Conservation (phyloP, 2,113 vertebrate genomes). For the Arenaria interpres region DNA sequence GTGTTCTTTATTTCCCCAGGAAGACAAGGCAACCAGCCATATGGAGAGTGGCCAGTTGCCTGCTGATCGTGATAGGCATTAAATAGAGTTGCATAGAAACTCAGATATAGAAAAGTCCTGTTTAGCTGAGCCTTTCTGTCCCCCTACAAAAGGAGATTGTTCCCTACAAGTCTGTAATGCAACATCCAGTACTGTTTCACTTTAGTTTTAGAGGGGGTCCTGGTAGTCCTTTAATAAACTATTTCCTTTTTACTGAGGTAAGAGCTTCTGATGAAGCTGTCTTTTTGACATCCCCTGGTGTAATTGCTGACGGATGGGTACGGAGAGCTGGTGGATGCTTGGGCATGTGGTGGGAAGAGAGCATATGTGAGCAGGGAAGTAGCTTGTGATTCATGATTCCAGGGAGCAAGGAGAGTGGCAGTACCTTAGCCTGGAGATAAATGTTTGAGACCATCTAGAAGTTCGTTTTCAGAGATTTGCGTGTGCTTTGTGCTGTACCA, state of each 20-base stretch:
- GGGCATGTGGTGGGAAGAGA: not conserved
- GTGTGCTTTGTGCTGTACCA: not conserved
- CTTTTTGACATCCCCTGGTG: not conserved
- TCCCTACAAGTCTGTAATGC: not conserved
- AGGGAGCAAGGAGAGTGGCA: not conserved
- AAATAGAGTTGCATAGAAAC: slow-evolving; percentile 17
- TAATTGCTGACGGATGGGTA: not conserved
- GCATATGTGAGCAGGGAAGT: not conserved
- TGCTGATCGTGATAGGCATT: not conserved
- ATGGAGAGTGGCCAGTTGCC: slow-evolving; percentile 63
- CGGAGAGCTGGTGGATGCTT: not conserved
- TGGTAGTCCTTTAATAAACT: not conserved
- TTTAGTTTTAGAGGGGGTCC: not conserved
- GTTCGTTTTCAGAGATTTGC: not conserved
- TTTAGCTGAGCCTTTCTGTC: slow-evolving; percentile 14
- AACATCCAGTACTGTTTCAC: not conserved
- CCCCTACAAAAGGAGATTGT: slow-evolving; percentile 37
- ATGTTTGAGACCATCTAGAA: not conserved
- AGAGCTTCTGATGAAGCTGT: not conserved
- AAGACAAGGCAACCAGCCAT: slow-evolving; percentile 53
- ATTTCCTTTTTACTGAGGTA: not conserved
- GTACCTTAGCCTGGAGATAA: accelerated
- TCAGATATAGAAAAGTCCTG: slow-evolving; percentile 1
- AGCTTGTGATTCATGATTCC: not conserved
- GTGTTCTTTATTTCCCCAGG: slow-evolving; percentile 31